These are phyloP conservation scores for Saccostrea glomerata DNA, from an alignment of 1,140 invertebrate species.

Conservation along the genomic window DNA sequence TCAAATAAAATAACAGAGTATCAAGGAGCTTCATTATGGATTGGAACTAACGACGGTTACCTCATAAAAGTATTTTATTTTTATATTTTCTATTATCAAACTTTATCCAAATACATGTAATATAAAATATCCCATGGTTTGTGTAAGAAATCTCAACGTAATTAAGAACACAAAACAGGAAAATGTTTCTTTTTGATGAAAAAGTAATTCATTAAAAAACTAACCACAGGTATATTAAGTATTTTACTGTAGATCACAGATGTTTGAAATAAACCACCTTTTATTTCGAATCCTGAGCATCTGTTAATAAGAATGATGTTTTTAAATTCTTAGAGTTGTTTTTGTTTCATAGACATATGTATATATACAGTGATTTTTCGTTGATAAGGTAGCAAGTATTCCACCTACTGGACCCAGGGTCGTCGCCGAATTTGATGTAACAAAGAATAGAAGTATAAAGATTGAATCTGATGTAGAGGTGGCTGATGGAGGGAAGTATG, in stretches of 20 bases:
- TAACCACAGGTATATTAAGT: too few species aligned
- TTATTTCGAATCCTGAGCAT: not conserved
- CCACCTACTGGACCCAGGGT: not conserved
- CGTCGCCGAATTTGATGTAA: not conserved
- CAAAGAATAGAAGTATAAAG: not conserved
- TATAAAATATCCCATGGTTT: too few species aligned
- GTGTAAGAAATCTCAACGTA: too few species aligned
- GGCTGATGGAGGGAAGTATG: not conserved
- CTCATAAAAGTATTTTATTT: not conserved
- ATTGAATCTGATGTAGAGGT: conserved; percentile 35
- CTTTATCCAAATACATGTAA: too few species aligned
- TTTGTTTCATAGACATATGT: not conserved
- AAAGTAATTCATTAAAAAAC: too few species aligned
- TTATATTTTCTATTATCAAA: not conserved
- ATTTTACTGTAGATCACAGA: too few species aligned
- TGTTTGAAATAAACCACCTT: not conserved
- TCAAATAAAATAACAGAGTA: not conserved
- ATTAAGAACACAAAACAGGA: too few species aligned
- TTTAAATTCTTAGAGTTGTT: not conserved
- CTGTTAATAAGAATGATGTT: not conserved
- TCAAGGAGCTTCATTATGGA: not conserved
- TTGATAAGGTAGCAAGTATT: not conserved
- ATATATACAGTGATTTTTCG: not conserved
- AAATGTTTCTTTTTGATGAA: too few species aligned
- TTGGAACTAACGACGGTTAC: not conserved